Percentiles rank a stretch among this genome's conserved stretches.
Evolutionary conservation across 2,113 vertebrate genomes (phyloP).

Genomic region (Centropus unirufus): DNA sequence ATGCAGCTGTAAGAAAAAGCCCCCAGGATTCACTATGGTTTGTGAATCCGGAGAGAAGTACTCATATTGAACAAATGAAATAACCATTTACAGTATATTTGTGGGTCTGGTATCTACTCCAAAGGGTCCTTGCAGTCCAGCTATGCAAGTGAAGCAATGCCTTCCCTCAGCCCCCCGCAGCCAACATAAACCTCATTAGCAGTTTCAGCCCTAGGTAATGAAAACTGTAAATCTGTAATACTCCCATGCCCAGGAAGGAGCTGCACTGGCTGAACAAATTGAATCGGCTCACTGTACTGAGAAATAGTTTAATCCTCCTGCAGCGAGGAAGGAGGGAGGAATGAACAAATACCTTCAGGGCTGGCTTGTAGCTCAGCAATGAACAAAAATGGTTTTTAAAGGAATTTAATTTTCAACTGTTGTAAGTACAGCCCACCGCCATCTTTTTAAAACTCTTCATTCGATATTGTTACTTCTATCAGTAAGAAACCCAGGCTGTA

Average conservation of each 20-base stretch:
- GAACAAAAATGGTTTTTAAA: neutral
- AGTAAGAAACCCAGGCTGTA: neutral
- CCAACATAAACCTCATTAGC: conserved; percentile 44
- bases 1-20: neutral
- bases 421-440: neutral
- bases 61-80: neutral
- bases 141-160: neutral
- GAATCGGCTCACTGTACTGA: conserved; percentile 56
- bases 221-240: conserved; percentile 57
- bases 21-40: neutral
- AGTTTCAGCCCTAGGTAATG: conserved; percentile 57
- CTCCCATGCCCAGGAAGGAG: neutral
- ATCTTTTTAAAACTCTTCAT: neutral
- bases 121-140: neutral
- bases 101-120: neutral
- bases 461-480: neutral
- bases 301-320: conserved; percentile 66
- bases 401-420: neutral
- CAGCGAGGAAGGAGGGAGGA: neutral
- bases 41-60: neutral
- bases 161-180: neutral
- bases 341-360: neutral
- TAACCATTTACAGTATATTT: neutral
- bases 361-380: neutral
- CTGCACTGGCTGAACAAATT: conserved; percentile 16